These are phyloP conservation scores for Oophaga sylvatica DNA, from an alignment of 2,797 vertebrate genomes.

Conservation along the genomic window DNA sequence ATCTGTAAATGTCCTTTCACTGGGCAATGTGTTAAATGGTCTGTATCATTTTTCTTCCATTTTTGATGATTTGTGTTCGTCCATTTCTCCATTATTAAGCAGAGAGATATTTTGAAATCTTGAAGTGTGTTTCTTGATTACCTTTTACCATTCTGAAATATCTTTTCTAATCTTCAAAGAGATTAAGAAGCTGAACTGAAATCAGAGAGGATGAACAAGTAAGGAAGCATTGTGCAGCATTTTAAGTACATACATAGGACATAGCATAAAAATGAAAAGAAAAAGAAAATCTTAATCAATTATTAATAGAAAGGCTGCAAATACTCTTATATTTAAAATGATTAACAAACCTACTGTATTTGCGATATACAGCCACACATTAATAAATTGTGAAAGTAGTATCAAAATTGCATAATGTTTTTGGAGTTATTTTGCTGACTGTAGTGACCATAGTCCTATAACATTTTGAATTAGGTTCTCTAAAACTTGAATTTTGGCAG, in stretches of 20 bases:
- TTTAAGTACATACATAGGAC: slow-evolving; percentile 58
- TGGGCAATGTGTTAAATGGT: slow-evolving; percentile 59
- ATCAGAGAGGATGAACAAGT: slow-evolving; percentile 37
- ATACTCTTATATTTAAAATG: slow-evolving; percentile 10
- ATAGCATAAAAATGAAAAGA: slow-evolving; percentile 19
- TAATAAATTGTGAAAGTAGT: neutral
- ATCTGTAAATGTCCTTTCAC: slow-evolving; percentile 53
- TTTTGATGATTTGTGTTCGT: slow-evolving; percentile 53
- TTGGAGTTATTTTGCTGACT: no score
- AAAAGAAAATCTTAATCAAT: neutral
- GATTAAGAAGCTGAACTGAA: slow-evolving; percentile 60
- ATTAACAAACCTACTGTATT: neutral
- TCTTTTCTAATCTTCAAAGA: slow-evolving; percentile 62
- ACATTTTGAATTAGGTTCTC: no score
- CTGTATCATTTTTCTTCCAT: slow-evolving; percentile 60
- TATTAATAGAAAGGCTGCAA: neutral
- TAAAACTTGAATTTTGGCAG: no score
- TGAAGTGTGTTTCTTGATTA: slow-evolving; percentile 58
- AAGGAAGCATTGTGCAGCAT: slow-evolving; percentile 51
- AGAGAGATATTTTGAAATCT: slow-evolving; percentile 58
- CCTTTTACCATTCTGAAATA: slow-evolving; percentile 49
- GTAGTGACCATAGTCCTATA: no score
- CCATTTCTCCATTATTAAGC: slow-evolving; percentile 55
- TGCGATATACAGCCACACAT: neutral
- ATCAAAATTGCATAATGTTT: neutral